phyloP scores from a whole-genome alignment of 2,113 vertebrate genomes.

The Pongo abelii region DNA sequence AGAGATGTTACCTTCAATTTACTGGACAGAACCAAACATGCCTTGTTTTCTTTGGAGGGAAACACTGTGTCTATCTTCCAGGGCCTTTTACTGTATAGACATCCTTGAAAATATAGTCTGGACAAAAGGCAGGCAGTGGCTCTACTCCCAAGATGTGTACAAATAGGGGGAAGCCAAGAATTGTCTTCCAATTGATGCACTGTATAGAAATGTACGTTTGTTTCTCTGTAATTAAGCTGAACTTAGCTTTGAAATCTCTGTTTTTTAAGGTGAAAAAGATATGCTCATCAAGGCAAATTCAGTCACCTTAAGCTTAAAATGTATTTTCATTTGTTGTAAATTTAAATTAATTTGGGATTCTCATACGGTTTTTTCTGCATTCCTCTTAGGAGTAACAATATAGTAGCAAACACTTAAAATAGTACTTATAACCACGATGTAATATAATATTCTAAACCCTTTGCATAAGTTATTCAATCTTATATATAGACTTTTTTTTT shows the following conservation, averaged over 20 bases:
- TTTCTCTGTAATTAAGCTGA: constrained; percentile 4
- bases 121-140: neutral
- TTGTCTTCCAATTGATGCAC: neutral
- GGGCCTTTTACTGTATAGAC: neutral
- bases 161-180: neutral
- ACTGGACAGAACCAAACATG: neutral
- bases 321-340: neutral
- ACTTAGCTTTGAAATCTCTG: neutral
- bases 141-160: neutral
- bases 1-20: neutral
- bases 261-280: neutral
- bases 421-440: neutral
- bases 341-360: neutral
- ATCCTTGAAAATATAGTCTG: neutral
- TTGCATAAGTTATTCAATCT: neutral
- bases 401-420: neutral
- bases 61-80: neutral
- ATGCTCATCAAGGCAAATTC: neutral
- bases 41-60: neutral
- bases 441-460: neutral
- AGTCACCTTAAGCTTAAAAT: neutral
- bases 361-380: neutral
- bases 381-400: neutral
- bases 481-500: neutral
- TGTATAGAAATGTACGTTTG: neutral